phyloP scores from a whole-genome alignment of 2,888 invertebrate species.

The Phrixothrix hirtus region DNA sequence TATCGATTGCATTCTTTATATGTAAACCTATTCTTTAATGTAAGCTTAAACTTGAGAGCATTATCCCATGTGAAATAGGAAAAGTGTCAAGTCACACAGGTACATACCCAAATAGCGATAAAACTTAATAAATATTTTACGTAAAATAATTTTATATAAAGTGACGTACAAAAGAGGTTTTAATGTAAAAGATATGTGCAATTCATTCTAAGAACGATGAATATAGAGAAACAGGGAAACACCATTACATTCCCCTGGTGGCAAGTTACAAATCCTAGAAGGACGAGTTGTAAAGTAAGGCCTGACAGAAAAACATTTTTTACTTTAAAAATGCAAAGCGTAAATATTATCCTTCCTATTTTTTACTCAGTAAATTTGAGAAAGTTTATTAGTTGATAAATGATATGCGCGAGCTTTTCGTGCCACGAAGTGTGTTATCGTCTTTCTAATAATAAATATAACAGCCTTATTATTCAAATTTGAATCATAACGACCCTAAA shows the following conservation, averaged over 20 bases:
- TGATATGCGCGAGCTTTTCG: slow-evolving; percentile 11
- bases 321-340: slow-evolving; percentile 26
- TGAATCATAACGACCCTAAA: slow-evolving; percentile 1
- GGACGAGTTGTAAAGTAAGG: slow-evolving; percentile 46
- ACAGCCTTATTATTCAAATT: slow-evolving; percentile 14
- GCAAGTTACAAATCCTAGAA: slow-evolving; percentile 48
- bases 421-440: slow-evolving; percentile 12
- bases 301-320: slow-evolving; percentile 44
- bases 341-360: slow-evolving; percentile 27
- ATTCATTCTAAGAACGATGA: slow-evolving; percentile 25
- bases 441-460: slow-evolving; percentile 13
- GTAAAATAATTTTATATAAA: slow-evolving; percentile 4
- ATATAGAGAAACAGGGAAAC: slow-evolving; percentile 38
- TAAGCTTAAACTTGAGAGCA: background rate
- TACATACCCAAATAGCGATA: too few relatives aligned
- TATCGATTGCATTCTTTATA: background rate
- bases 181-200: slow-evolving; percentile 11
- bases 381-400: slow-evolving; percentile 29
- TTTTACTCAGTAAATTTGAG: slow-evolving; percentile 20
- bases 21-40: background rate
- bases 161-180: slow-evolving; percentile 6
- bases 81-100: too few relatives aligned
- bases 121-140: too few relatives aligned
- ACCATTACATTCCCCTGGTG: slow-evolving; percentile 46
- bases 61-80: too few relatives aligned